Evolutionary conservation across 2,113 vertebrate species (phyloP), one percentile per base, ranked within the genome.

Genomic region (Hystrix cristata): DNA sequence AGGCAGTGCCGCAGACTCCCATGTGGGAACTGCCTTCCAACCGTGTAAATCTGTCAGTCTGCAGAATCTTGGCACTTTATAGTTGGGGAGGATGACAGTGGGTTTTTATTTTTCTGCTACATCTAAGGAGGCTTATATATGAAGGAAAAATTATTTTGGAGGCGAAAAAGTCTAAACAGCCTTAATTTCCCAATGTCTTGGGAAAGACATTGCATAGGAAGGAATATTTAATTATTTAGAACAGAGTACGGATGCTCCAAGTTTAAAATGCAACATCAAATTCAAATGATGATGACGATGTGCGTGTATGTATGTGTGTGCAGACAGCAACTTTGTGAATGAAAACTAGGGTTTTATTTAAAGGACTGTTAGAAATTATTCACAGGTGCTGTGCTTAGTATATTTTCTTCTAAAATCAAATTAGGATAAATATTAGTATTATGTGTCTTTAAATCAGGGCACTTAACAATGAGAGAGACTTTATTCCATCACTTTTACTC

Each of bases 51-150:
- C 97, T 96, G 85, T 95, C 96, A 96, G 88, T 84, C 25, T 0
- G 1, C 87, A 95, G 78, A 92, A 38, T 91, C 93, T 89, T 82
- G 71, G 38, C 64, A 23, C 3, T 97, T 98, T 98, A 97, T 95
- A 94, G 94, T 90, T 97, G 43, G 93, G 97, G 97, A 98, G 97
- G 97, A 97, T 96, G 95, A 25, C 83, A 97, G 97, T 95, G 67
- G 29, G 93, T 97, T 88, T 97, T 96, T 90, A 83, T 95, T 98
- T 97, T 98, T 83, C 76, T 97, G 93, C 87, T 87, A 83, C 81
- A 38, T 95, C 1, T 97, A 97, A 98, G 92, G 60, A 97, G 53
- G 72, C 46, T 97, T 97, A 97, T 98, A 97, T 97, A 97, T 96
- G 96, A 95, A 93, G 94, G 74, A 31, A 94, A 98, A 86, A 60